Evolutionary conservation across 2,797 vertebrate species (phyloP).

Genomic region (Mormyrus hasselquistii): DNA sequence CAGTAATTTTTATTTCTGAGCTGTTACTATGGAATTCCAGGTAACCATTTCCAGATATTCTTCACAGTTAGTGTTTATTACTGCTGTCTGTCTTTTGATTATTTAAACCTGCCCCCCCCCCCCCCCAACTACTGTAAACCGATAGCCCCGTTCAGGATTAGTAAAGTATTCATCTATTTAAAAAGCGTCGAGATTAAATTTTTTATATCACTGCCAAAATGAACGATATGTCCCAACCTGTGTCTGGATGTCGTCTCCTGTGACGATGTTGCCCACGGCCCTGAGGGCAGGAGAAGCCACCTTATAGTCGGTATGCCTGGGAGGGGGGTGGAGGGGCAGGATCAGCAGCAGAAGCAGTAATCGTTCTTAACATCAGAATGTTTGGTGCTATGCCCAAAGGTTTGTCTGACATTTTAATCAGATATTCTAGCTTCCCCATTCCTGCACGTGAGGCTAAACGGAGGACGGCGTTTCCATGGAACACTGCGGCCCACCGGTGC

Average conservation of each 20-base stretch:
- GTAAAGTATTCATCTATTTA: neutral
- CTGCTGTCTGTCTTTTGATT: neutral
- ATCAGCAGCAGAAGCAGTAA: neutral
- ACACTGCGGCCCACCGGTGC: neutral
- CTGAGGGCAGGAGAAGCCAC: conserved; percentile 92
- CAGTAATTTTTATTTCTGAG: neutral
- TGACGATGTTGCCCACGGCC: conserved; percentile 97
- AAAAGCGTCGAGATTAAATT: neutral
- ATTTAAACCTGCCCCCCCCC: neutral
- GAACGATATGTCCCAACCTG: conserved; percentile 64
- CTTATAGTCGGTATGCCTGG: conserved; percentile 95
- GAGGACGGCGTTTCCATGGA: neutral
- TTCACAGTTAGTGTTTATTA: neutral
- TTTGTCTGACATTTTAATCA: neutral
- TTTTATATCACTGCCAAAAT: neutral
- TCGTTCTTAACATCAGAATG: neutral
- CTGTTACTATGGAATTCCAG: neutral
- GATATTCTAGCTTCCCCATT: too few species aligned
- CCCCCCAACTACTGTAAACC: neutral
- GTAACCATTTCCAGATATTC: neutral
- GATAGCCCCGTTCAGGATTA: neutral
- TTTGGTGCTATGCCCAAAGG: neutral
- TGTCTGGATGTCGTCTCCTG: conserved; percentile 95
- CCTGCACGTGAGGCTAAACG: neutral
- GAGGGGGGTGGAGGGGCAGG: neutral